Conservation (phyloP, 1,140 invertebrate species). For the Drosophila nannoptera region DNA sequence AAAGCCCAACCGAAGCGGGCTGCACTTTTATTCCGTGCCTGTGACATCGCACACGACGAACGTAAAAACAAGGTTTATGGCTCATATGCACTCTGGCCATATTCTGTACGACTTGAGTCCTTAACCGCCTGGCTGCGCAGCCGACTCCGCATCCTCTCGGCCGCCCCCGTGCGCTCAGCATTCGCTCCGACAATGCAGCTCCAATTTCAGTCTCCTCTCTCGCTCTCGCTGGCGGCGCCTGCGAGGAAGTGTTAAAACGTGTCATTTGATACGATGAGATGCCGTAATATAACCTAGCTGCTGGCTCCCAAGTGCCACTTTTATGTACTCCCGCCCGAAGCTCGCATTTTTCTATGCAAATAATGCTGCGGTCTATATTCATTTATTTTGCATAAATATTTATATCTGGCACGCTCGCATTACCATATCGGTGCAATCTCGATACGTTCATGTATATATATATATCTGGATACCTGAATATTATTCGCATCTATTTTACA, state of each 20-base stretch:
- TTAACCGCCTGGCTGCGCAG: constrained; percentile 12
- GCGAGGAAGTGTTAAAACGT: constrained; percentile 65
- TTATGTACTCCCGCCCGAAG: constrained; percentile 33
- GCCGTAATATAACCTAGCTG: constrained; percentile 60
- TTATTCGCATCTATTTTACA: background rate
- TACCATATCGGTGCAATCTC: constrained; percentile 15
- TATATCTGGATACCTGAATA: background rate
- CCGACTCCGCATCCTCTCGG: background rate
- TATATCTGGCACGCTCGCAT: constrained; percentile 23
- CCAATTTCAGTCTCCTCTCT: constrained; percentile 12
- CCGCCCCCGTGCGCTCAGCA: background rate
- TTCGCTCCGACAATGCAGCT: constrained; percentile 12
- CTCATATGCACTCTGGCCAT: constrained; percentile 48
- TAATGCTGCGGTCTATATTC: constrained; percentile 22
- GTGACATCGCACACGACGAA: constrained; percentile 20
- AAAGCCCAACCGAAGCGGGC: constrained; percentile 2
- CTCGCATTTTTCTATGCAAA: constrained; percentile 44
- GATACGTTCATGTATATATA: constrained; percentile 20
- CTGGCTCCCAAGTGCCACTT: constrained; percentile 18
- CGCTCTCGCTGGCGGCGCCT: background rate
- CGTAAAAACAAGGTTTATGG: constrained; percentile 70
- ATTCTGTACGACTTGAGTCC: constrained; percentile 12
- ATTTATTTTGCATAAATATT: constrained; percentile 64
- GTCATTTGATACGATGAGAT: constrained; percentile 65
- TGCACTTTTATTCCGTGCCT: constrained; percentile 35